These are phyloP conservation scores for Neofelis nebulosa DNA, from an alignment of 2,113 vertebrate genomes.

Conservation along the genomic window DNA sequence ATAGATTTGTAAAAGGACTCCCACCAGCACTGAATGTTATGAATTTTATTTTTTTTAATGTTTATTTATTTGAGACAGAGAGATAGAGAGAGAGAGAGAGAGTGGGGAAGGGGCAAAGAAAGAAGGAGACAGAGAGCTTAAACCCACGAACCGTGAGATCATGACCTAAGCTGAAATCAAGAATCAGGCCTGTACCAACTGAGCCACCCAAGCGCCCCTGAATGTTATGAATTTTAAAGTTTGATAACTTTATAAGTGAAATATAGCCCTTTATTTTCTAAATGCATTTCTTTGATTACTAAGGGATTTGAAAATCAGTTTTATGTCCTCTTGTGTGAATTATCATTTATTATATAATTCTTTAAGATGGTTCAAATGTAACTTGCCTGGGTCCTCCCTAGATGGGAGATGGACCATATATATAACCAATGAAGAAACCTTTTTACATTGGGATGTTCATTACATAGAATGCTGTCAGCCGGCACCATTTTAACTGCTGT, in stretches of 20 bases:
- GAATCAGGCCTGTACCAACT: no score
- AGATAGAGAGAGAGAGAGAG: no score
- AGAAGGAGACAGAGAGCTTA: no score
- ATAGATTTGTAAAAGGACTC: not conserved
- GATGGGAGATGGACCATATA: not conserved
- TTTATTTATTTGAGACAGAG: no score
- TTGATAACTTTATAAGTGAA: slow-evolving; percentile 32
- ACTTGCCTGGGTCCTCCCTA: not conserved
- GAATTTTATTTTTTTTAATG: not conserved
- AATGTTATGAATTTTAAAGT: slow-evolving; percentile 1
- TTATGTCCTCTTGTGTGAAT: slow-evolving; percentile 1
- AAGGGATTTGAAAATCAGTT: not conserved
- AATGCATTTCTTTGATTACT: slow-evolving; percentile 38
- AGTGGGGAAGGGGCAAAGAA: no score
- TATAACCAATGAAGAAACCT: not conserved
- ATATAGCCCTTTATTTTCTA: slow-evolving; percentile 37
- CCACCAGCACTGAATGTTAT: not conserved
- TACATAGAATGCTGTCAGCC: not conserved
- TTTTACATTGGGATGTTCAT: not conserved
- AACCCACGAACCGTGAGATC: no score
- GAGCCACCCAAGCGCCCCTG: no score
- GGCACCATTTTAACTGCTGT: slow-evolving; percentile 40
- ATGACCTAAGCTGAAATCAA: no score
- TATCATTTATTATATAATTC: slow-evolving; percentile 20
- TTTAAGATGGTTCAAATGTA: slow-evolving; percentile 15